Evolutionary conservation across 2,888 invertebrate species (phyloP).

Genomic region (Myathropa florea): DNA sequence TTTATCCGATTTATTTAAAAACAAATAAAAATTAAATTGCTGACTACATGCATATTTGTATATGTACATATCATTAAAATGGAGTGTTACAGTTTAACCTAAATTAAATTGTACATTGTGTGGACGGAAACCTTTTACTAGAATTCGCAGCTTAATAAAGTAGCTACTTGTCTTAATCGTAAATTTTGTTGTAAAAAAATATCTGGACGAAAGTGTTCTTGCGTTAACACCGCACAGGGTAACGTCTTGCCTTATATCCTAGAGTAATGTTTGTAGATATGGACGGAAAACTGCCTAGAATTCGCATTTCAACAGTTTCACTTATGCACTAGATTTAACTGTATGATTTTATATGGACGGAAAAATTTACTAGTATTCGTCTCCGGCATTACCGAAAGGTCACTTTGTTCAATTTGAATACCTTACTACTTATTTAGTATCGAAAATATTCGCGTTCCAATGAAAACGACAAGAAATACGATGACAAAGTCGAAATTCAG

Average conservation of each 20-base stretch:
- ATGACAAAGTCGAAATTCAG: constrained; percentile 2
- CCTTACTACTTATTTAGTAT: background rate
- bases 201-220: background rate
- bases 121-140: background rate
- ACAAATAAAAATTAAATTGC: background rate
- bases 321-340: background rate
- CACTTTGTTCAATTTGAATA: background rate
- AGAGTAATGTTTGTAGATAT: background rate
- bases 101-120: background rate
- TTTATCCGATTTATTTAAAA: background rate
- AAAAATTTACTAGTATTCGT: constrained; percentile 29
- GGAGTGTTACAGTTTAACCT: background rate
- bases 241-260: background rate
- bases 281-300: background rate
- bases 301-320: background rate
- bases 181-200: background rate
- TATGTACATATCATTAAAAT: background rate
- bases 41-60: background rate
- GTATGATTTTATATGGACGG: constrained; percentile 23
- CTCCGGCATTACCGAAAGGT: background rate
- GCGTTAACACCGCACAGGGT: background rate
- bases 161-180: background rate
- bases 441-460: constrained; percentile 25
- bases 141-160: background rate
- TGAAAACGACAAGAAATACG: background rate